Percentiles rank a stretch among this genome's conserved stretches.
These are phyloP conservation scores for Sibirionetta formosa DNA, from an alignment of 2,797 vertebrate species.

Conservation along the genomic window DNA sequence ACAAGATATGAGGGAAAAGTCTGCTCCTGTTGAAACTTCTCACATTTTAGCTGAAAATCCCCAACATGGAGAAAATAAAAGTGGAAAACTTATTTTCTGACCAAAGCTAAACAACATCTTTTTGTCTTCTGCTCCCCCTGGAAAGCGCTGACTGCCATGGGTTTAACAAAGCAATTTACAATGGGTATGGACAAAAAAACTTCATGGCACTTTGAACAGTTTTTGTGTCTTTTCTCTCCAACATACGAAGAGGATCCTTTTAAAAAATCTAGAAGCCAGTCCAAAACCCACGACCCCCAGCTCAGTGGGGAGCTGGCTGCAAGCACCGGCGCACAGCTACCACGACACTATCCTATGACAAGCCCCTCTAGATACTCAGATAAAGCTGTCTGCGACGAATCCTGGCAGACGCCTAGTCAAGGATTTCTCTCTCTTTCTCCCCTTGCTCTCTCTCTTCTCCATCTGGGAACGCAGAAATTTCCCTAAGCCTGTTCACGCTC, in stretches of 20 bases:
- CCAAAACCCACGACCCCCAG: background rate
- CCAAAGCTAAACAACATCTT: background rate
- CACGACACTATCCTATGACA: background rate
- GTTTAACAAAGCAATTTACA: constrained; percentile 12
- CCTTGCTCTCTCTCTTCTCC: background rate
- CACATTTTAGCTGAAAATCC: background rate
- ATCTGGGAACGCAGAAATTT: constrained; percentile 44
- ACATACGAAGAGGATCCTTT: background rate
- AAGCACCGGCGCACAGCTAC: background rate
- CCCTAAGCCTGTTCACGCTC: constrained; percentile 20
- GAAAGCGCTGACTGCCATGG: background rate
- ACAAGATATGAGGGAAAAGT: background rate
- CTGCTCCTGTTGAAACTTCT: background rate
- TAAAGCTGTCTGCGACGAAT: constrained; percentile 13
- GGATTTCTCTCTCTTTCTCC: constrained; percentile 20
- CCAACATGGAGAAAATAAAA: background rate
- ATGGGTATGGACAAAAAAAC: background rate
- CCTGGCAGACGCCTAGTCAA: constrained; percentile 8
- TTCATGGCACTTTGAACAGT: background rate
- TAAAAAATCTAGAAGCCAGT: background rate
- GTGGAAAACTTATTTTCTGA: background rate
- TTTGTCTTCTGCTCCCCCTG: background rate
- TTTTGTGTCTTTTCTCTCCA: background rate
- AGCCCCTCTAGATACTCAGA: constrained; percentile 42
- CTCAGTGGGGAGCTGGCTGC: background rate